Percentiles rank a stretch among this genome's conserved stretches.
These are phyloP conservation scores for Sprattus sprattus DNA, from an alignment of 2,113 vertebrate genomes.

Conservation along the genomic window DNA sequence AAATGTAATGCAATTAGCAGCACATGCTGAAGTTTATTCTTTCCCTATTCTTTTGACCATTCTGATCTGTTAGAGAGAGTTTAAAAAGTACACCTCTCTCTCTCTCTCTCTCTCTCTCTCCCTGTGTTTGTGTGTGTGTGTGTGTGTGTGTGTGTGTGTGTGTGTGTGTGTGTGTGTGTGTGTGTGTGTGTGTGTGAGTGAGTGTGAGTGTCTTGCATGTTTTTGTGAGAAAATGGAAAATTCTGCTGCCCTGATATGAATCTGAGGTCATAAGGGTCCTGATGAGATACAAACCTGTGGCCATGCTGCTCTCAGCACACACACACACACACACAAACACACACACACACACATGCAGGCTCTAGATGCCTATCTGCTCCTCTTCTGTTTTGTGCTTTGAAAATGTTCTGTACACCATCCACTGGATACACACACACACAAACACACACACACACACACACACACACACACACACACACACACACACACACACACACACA, in stretches of 20 bases:
- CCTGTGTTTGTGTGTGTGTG: neutral
- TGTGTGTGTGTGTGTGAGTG: neutral
- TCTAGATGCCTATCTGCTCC: too few relatives aligned
- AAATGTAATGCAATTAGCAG: too few relatives aligned
- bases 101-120: too few relatives aligned
- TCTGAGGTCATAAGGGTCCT: slow-evolving; percentile 2
- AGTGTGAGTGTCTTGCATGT: neutral
- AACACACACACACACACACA: too few relatives aligned
- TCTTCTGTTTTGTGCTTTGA: too few relatives aligned
- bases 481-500: neutral
- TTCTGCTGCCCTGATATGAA: neutral
- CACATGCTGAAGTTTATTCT: too few relatives aligned
- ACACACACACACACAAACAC: neutral
- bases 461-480: neutral
- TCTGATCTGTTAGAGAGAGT: too few relatives aligned
- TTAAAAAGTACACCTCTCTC: too few relatives aligned
- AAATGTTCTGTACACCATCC: too few relatives aligned
- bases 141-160: slow-evolving; percentile 20
- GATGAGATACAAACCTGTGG: slow-evolving; percentile 1
- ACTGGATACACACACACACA: too few relatives aligned
- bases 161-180: neutral
- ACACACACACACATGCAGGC: too few relatives aligned
- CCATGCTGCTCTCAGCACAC: neutral
- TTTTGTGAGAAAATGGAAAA: neutral
- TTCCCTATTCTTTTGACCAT: too few relatives aligned